phyloP scores from a whole-genome alignment of 2,888 invertebrate species.

The Steinernema hermaphroditum region DNA sequence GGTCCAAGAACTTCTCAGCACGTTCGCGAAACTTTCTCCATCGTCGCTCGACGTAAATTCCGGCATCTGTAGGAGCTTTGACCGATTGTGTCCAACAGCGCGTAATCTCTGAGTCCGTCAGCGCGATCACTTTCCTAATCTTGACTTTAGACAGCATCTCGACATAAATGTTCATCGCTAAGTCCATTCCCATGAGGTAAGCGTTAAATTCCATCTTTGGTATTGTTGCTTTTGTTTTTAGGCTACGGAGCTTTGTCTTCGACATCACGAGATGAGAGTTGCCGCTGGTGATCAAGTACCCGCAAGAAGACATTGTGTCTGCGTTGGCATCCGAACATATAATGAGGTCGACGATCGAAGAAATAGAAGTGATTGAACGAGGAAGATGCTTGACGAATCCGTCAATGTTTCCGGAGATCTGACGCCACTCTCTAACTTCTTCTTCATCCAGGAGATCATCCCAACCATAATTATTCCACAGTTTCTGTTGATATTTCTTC shows the following conservation, averaged over 20 bases:
- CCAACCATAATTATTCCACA: too few species aligned
- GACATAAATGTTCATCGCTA: background rate
- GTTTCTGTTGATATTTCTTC: too few species aligned
- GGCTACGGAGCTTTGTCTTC: conserved; percentile 23
- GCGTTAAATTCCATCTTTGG: conserved; percentile 39
- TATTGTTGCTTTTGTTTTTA: conserved; percentile 32
- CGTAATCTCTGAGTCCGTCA: too few species aligned
- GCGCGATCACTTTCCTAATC: conserved; percentile 1
- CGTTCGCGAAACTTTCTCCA: conserved; percentile 38
- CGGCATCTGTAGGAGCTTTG: too few species aligned
- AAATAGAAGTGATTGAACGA: background rate
- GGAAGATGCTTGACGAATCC: background rate
- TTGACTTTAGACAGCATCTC: conserved; percentile 37
- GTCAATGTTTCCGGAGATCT: background rate
- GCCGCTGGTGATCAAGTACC: background rate
- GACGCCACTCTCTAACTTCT: background rate
- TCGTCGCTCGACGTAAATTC: conserved; percentile 42
- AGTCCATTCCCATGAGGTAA: conserved; percentile 27
- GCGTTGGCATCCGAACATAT: background rate
- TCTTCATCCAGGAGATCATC: background rate
- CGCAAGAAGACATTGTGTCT: background rate
- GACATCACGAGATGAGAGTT: background rate
- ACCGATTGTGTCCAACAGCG: too few species aligned
- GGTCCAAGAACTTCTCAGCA: background rate
- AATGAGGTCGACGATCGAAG: background rate